Percentiles rank a stretch among this genome's conserved stretches.
Evolutionary conservation across 2,113 vertebrate genomes (phyloP).

Genomic region (Parus major): DNA sequence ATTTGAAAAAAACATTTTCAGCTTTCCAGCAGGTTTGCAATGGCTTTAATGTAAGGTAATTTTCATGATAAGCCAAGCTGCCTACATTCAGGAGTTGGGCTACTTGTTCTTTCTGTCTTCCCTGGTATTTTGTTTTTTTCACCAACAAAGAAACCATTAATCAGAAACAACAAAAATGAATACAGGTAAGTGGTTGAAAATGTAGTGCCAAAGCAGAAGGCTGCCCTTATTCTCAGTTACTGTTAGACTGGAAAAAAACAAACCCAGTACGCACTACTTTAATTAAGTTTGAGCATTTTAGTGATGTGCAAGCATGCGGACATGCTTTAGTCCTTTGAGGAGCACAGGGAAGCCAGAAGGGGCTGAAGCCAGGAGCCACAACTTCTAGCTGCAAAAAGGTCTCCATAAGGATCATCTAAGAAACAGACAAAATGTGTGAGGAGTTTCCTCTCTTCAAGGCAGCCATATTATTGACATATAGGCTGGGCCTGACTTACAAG

Average conservation of each 20-base stretch:
- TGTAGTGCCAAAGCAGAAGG: not conserved
- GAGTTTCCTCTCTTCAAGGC: not conserved
- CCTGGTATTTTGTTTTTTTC: not conserved
- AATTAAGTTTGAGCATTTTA: not conserved
- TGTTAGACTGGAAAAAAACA: not conserved
- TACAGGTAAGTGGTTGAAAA: not conserved
- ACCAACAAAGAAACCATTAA: not conserved
- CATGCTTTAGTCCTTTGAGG: not conserved
- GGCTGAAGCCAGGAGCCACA: not conserved
- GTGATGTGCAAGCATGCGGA: not conserved
- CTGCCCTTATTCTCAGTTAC: not conserved
- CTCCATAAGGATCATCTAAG: not conserved
- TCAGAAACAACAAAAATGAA: not conserved
- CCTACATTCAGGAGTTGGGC: not conserved
- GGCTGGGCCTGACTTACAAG: not conserved
- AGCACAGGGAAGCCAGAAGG: not conserved
- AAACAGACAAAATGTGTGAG: not conserved
- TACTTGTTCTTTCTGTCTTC: not conserved
- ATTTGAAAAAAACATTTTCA: not conserved
- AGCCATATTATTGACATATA: not conserved
- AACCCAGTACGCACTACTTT: not conserved
- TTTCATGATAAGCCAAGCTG: not conserved
- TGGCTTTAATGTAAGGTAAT: not conserved
- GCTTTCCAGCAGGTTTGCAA: not conserved
- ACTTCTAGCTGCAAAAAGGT: not conserved